phyloP scores from a whole-genome alignment of 2,888 invertebrate genomes.

The Drosophila ustulata region DNA sequence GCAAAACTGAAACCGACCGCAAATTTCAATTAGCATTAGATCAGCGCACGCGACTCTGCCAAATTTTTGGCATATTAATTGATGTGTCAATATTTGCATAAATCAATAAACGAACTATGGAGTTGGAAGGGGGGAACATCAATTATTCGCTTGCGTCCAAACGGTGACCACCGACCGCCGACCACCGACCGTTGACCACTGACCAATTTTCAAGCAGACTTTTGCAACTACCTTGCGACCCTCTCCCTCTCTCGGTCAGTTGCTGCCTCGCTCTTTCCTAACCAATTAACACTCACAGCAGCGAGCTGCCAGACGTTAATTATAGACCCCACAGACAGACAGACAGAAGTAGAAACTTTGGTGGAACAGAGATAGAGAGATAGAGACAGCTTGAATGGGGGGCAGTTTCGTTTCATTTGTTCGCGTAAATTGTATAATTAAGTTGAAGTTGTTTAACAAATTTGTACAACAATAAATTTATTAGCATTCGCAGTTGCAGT shows the following conservation, averaged over 20 bases:
- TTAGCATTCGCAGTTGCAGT: conserved; percentile 45
- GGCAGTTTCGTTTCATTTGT: conserved; percentile 58
- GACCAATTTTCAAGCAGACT: conserved; percentile 22
- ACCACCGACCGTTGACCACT: conserved; percentile 3
- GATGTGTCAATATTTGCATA: conserved; percentile 66
- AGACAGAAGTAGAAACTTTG: conserved; percentile 8
- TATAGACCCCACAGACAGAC: conserved; percentile 51
- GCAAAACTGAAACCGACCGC: conserved; percentile 27
- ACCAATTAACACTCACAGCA: conserved; percentile 68
- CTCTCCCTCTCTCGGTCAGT: background rate
- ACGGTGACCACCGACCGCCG: conserved; percentile 2
- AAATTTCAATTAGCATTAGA: conserved; percentile 69
- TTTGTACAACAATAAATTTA: conserved; percentile 77
- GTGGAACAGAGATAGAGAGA: background rate
- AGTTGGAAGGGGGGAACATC: background rate
- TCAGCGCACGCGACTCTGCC: conserved; percentile 17
- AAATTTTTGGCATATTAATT: conserved; percentile 64
- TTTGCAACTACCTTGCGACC: background rate
- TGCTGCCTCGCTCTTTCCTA: conserved; percentile 1
- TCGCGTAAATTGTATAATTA: conserved; percentile 76
- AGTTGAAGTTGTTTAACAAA: conserved; percentile 78
- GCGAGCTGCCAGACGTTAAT: conserved; percentile 64
- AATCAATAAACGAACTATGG: conserved; percentile 52
- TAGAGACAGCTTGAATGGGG: background rate
- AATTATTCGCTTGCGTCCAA: conserved; percentile 28